Percentiles rank a stretch among this genome's conserved stretches.
Conservation (phyloP, 2,113 vertebrate species). For the Cnemophilus loriae region DNA sequence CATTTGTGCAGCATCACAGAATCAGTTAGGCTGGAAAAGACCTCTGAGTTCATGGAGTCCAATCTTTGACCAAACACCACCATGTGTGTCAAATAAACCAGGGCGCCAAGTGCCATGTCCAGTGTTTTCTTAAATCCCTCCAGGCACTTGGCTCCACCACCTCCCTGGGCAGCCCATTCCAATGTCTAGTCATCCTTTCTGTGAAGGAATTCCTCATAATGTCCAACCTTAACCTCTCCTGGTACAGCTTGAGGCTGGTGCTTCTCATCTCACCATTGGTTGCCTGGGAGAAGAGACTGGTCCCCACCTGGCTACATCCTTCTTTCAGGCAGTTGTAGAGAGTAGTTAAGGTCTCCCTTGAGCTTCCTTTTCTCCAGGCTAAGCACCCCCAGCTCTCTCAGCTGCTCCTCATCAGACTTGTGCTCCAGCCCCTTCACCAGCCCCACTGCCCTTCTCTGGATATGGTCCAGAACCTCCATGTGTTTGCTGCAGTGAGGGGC, state of each 20-base stretch:
- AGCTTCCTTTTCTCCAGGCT: background rate
- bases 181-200: background rate
- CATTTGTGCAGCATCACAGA: background rate
- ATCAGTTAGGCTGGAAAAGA: background rate
- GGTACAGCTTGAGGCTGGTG: background rate
- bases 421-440: background rate
- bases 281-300: background rate
- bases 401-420: background rate
- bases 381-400: background rate
- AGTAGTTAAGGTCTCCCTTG: background rate
- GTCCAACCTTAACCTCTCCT: background rate
- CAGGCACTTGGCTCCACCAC: background rate
- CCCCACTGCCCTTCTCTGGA: no score
- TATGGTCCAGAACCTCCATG: fast-evolving
- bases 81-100: background rate
- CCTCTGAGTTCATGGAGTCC: background rate
- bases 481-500: background rate
- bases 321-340: background rate
- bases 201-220: background rate
- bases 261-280: background rate
- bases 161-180: background rate
- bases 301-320: background rate
- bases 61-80: background rate
- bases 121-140: background rate
- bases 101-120: background rate